Base-by-base conservation (phyloP, 2,888 invertebrate genomes). In the Protula sp. region DNA sequence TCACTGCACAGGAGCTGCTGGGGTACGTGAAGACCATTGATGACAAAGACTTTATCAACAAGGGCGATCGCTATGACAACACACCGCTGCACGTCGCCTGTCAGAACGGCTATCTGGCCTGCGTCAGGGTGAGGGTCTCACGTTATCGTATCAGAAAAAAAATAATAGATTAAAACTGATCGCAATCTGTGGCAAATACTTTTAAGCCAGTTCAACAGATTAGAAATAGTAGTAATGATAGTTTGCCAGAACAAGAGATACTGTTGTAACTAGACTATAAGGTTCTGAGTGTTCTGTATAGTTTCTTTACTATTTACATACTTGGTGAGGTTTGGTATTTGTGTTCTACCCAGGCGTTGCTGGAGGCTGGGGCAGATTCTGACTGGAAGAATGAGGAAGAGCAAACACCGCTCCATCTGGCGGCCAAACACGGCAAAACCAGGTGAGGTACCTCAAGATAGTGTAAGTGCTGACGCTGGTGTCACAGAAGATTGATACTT, bases 31-130 rank as follows among this genome's bases (percentile, higher is more conserved):
- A 38, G 38, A 19, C 9, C 9, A 9, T 38, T 9, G 38, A 19
- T 38, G 38, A 9, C 19, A 19, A 38, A 14, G 38, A 38, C 9
- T 14, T 38, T 19, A 38, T 38, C 19, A 19, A 38, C 38, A 38
- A 38, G 38, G 38, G 77, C 60, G 83, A 84, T 70, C 74, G 80
- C 51, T 82, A 80, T 69, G 81, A 80, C 63, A 81, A 82, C 66
- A 78, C 79, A 30, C 82, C 84, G 2, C 75, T 84, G 55, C 84
- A 84, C 66, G 73, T 82, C 54, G 83, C 83, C 22, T 76, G 82
- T 24, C 69, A 76, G 66, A 77, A 81, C 52, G 82, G 82, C 2
- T 80, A 69, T 56, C 55, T 74, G 22, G 26, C 26, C 26, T 61
- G 64, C 31, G 62, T 74, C 22, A 73, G 70, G 72, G 78, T 77